A percentile compares a stretch with the other conserved stretches of the same genome.
Conservation (phyloP, 2,113 vertebrate genomes). For the Struthidea cinerea region DNA sequence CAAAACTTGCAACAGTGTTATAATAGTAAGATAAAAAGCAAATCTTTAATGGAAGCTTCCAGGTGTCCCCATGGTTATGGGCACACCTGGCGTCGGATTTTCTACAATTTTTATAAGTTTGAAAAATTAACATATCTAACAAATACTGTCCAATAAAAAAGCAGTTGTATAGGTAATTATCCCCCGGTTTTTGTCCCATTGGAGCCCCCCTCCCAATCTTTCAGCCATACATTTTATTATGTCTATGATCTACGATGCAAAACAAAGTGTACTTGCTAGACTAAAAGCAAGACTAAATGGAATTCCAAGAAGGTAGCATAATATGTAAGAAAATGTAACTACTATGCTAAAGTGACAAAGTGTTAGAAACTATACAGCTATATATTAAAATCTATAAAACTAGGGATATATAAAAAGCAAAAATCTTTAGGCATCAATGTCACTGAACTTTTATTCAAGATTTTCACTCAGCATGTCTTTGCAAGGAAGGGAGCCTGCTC, state of each 20-base stretch:
- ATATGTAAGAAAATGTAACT: not conserved
- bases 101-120: not conserved
- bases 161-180: not conserved
- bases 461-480: not conserved
- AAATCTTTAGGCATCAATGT: not conserved
- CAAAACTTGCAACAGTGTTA: not conserved
- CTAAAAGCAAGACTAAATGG: not conserved
- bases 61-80: not conserved
- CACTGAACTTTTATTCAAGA: not conserved
- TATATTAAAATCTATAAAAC: not conserved
- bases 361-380: not conserved
- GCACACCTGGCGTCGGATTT: rapidly evolving
- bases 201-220: not conserved
- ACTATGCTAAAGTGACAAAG: not conserved
- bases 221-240: not conserved
- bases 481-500: not conserved
- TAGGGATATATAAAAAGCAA: not conserved
- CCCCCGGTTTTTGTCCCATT: not conserved
- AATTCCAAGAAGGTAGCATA: not conserved
- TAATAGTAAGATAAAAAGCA: not conserved
- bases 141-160: not conserved
- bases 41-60: not conserved
- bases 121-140: not conserved
- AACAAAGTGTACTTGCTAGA: not conserved
- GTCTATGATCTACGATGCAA: not conserved